Conservation (phyloP, 2,113 vertebrate species). For the Prietella phreatophila region DNA sequence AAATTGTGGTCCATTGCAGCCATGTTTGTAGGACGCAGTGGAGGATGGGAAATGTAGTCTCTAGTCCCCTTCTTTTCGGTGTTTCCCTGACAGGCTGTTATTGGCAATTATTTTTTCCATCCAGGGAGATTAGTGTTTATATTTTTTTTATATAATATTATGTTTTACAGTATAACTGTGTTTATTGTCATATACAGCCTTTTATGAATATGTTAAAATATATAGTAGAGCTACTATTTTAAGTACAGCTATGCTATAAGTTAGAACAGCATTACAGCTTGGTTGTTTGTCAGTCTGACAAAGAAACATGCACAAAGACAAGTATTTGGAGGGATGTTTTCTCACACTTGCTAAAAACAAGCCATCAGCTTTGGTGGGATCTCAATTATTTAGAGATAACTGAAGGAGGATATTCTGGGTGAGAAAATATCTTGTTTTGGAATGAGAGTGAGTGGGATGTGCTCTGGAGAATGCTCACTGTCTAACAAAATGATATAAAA, state of each 20-base stretch:
- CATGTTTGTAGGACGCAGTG: no score
- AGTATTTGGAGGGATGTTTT: conserved; percentile 34
- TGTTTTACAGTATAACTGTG: neutral
- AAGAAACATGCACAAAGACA: conserved; percentile 20
- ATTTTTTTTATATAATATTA: neutral
- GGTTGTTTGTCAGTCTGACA: neutral
- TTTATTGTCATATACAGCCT: neutral
- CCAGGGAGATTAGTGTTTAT: neutral
- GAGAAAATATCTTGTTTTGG: conserved; percentile 60
- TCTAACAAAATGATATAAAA: conserved; percentile 58
- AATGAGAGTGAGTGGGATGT: conserved; percentile 51
- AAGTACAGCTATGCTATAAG: neutral
- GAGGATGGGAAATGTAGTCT: no score
- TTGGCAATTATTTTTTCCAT: neutral
- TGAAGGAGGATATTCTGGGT: conserved; percentile 54
- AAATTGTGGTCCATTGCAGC: no score
- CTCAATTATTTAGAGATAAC: conserved; percentile 66
- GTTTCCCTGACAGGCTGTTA: no score
- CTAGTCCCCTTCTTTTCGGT: no score
- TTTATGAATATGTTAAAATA: neutral
- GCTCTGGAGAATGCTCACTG: conserved; percentile 57
- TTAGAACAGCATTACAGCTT: neutral
- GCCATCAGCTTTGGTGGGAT: conserved; percentile 55
- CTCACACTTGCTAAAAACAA: conserved; percentile 53
- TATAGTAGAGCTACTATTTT: neutral